Conservation (phyloP, 1,140 invertebrate genomes). For the Drosophila insularis region DNA sequence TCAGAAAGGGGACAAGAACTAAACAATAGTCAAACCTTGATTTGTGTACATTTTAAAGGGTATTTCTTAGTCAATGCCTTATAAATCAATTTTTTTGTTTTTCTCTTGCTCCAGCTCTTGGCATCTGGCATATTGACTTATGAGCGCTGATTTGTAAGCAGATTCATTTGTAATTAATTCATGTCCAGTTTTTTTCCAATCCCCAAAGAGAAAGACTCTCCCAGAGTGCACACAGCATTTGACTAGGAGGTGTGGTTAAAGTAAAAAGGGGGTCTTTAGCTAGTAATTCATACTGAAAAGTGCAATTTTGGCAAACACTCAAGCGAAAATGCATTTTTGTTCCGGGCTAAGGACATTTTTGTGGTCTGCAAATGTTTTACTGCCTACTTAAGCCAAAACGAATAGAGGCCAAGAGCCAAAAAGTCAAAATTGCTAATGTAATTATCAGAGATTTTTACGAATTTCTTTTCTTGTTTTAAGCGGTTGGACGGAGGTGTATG, state of each 20-base stretch:
- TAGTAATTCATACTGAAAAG: conserved; percentile 64
- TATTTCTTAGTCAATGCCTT: conserved; percentile 27
- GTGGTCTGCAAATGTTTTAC: conserved; percentile 67
- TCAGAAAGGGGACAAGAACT: no score
- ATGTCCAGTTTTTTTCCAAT: conserved; percentile 50
- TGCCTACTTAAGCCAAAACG: conserved; percentile 39
- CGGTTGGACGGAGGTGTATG: conserved; percentile 47
- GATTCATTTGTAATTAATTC: conserved; percentile 76
- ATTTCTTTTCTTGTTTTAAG: conserved; percentile 17
- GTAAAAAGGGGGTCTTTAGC: not conserved
- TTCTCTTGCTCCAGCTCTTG: conserved; percentile 15
- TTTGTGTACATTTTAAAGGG: not conserved
- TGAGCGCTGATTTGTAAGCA: conserved; percentile 78
- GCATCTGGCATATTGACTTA: conserved; percentile 80
- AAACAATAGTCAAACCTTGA: no score
- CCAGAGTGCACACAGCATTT: not conserved
- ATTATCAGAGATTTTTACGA: conserved; percentile 42
- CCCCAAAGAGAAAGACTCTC: no score
- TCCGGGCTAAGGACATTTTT: not conserved
- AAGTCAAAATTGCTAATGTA: conserved; percentile 64
- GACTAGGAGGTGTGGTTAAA: not conserved
- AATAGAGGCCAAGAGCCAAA: conserved; percentile 36
- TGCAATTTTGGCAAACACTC: conserved; percentile 70
- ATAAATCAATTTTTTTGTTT: not conserved
- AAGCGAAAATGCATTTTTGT: conserved; percentile 59